Conservation (phyloP, 2,888 invertebrate genomes). For the Prosopocoilus inquinatus region DNA sequence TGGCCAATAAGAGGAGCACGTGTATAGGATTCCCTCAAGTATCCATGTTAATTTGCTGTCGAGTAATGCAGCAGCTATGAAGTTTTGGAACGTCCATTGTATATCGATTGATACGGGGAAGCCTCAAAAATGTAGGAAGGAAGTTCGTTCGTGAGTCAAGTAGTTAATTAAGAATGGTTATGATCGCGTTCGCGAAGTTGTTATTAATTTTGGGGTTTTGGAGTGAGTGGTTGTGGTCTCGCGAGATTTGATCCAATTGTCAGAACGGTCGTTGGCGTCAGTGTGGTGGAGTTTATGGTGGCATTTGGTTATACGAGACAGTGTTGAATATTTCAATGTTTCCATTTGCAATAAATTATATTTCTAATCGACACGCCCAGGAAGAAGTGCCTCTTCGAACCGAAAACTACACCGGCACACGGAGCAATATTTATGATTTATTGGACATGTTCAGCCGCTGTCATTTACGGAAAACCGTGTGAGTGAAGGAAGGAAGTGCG, state of each 20-base stretch:
- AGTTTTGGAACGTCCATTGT: too few relatives aligned
- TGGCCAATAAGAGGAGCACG: too few relatives aligned
- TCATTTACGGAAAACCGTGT: neutral
- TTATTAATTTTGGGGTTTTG: too few relatives aligned
- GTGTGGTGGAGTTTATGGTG: slow-evolving; percentile 26
- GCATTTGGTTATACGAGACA: slow-evolving; percentile 19
- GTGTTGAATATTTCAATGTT: slow-evolving; percentile 37
- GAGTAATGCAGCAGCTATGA: too few relatives aligned
- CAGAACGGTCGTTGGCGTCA: slow-evolving; percentile 10
- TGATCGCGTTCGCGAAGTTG: too few relatives aligned
- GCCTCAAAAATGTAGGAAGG: too few relatives aligned
- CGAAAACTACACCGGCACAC: slow-evolving; percentile 6
- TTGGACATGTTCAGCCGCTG: slow-evolving; percentile 15
- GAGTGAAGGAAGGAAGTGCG: neutral
- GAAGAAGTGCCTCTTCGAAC: slow-evolving; percentile 11
- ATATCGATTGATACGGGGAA: too few relatives aligned
- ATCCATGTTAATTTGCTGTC: too few relatives aligned
- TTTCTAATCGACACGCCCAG: slow-evolving; percentile 23
- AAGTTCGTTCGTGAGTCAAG: too few relatives aligned
- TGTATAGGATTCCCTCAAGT: too few relatives aligned
- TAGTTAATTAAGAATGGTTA: too few relatives aligned
- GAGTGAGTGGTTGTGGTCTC: slow-evolving; percentile 17
- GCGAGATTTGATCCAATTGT: slow-evolving; percentile 15
- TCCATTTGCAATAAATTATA: slow-evolving; percentile 38
- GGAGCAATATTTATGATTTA: slow-evolving; percentile 12